These are phyloP conservation scores for Helleia helle DNA, from an alignment of 2,888 invertebrate genomes.

Conservation along the genomic window DNA sequence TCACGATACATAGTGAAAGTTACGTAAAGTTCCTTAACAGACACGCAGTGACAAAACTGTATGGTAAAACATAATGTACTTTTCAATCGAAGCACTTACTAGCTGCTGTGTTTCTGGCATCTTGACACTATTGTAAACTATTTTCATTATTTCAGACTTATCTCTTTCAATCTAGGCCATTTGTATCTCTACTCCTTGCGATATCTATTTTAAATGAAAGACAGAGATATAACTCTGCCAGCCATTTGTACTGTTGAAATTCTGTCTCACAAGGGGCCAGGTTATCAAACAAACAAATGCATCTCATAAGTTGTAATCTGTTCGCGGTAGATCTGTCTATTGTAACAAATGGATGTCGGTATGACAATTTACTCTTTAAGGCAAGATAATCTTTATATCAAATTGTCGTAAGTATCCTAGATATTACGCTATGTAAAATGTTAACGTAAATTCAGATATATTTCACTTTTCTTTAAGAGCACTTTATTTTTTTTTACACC, in stretches of 20 bases:
- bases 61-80: no score
- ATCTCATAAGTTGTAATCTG: constrained; percentile 16
- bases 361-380: background rate
- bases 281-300: constrained; percentile 16
- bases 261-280: constrained; percentile 4
- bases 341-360: constrained; percentile 8
- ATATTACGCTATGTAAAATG: background rate
- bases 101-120: background rate
- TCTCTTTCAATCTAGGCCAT: constrained; percentile 7
- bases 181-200: constrained; percentile 8
- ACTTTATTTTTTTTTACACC: no score
- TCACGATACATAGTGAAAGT: no score
- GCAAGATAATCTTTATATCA: no score
- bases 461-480: no score
- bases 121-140: constrained; percentile 1
- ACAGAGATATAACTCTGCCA: constrained; percentile 13
- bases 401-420: no score
- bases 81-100: background rate
- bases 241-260: constrained; percentile 12
- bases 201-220: constrained; percentile 10
- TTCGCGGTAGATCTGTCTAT: constrained; percentile 8
- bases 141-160: constrained; percentile 2
- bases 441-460: no score
- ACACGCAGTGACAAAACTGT: no score
- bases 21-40: no score